Evolutionary conservation across 1,140 invertebrate genomes (phyloP).

Genomic region (Globodera rostochiensis): DNA sequence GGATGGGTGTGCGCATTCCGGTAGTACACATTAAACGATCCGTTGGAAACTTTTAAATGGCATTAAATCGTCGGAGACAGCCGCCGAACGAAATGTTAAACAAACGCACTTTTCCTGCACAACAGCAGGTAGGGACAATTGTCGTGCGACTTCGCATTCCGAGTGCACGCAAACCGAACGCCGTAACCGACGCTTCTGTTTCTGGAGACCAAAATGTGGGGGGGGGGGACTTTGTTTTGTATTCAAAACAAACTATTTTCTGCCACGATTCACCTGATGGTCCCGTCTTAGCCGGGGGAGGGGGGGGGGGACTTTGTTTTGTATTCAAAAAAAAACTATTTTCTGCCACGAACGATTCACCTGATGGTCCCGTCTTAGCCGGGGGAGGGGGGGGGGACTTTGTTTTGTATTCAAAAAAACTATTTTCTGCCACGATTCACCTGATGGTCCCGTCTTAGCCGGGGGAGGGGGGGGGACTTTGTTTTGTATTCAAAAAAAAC

Average conservation of each 20-base stretch:
- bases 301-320: no score
- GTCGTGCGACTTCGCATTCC: slow-evolving; percentile 19
- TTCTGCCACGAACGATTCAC: neutral
- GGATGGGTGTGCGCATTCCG: slow-evolving; percentile 15
- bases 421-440: no score
- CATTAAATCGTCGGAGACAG: no score
- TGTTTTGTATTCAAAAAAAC: no score
- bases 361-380: slow-evolving; percentile 9
- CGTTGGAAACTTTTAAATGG: neutral
- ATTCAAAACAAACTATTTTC: neutral
- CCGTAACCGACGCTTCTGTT: slow-evolving; percentile 19
- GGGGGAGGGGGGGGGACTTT: no score
- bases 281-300: slow-evolving; percentile 2
- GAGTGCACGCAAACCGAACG: slow-evolving; percentile 10
- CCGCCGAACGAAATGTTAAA: no score
- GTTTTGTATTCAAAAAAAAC: no score
- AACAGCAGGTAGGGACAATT: slow-evolving; percentile 22
- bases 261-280: slow-evolving; percentile 7
- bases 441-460: no score
- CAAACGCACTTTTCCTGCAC: neutral
- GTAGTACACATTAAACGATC: neutral
- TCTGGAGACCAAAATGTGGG: neutral
- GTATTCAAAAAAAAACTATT: neutral
- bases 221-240: no score
- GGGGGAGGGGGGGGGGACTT: no score